Evolutionary conservation across 1,140 invertebrate species (phyloP).

Genomic region (Macrocentrus cingulum): DNA sequence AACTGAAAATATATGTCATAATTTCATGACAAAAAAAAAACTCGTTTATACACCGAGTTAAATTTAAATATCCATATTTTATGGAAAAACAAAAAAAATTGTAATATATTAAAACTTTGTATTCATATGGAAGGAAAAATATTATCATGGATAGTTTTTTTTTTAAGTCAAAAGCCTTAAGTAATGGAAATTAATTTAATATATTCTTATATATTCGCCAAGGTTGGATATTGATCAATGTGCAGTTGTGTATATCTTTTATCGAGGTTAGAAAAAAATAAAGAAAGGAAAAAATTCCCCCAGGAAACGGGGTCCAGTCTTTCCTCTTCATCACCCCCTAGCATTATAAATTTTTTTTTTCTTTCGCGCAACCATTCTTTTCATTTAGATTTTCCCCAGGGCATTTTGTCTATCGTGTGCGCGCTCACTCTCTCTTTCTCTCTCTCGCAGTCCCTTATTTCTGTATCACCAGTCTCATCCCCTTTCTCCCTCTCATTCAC

Average conservation of each 20-base stretch:
- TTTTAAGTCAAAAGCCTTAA: no score
- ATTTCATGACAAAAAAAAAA: no score
- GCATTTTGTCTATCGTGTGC: slow-evolving; percentile 8
- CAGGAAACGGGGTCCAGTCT: slow-evolving; percentile 2
- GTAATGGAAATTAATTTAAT: no score
- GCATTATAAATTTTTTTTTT: neutral
- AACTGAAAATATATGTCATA: no score
- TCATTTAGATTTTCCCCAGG: slow-evolving; percentile 11
- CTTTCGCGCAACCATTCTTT: neutral
- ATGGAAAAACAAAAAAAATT: no score
- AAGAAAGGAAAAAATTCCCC: slow-evolving; percentile 14
- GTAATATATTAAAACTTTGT: no score
- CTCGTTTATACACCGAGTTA: no score
- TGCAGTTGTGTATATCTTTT: neutral
- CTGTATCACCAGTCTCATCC: neutral
- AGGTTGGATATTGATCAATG: slow-evolving; percentile 5
- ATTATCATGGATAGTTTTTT: no score
- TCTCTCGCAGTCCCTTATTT: slow-evolving; percentile 3
- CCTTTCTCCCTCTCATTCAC: slow-evolving; percentile 9
- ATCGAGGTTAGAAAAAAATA: slow-evolving; percentile 3
- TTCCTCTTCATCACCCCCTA: slow-evolving; percentile 8
- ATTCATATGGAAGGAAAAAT: no score
- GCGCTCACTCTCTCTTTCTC: slow-evolving; percentile 11
- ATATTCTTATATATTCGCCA: neutral
- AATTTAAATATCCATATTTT: no score